Conservation (phyloP, 2,113 vertebrate genomes). For the Nannobrachium achirus region DNA sequence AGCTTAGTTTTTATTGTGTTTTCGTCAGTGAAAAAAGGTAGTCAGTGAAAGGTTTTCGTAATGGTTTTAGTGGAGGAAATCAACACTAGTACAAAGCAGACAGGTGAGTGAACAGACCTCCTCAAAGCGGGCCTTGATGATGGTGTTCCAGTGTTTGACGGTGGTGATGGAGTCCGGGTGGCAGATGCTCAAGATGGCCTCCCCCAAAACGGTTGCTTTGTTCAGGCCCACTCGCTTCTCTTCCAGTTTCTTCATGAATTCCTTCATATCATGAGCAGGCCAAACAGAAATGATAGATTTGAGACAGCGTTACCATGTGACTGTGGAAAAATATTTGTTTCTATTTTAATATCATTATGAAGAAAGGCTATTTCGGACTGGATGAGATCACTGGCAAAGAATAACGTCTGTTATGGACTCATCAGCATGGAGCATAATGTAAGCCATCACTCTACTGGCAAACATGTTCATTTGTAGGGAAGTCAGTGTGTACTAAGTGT, state of each 20-base stretch:
- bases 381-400: slow-evolving; percentile 60
- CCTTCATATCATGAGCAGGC: slow-evolving; percentile 77
- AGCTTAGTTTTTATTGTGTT: no score
- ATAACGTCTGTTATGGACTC: slow-evolving; percentile 39
- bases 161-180: slow-evolving; percentile 98
- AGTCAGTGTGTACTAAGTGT: slow-evolving; percentile 14
- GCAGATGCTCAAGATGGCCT: slow-evolving; percentile 91
- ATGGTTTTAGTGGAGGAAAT: no score
- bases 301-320: slow-evolving; percentile 9
- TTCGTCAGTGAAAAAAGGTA: no score
- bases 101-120: slow-evolving; percentile 86
- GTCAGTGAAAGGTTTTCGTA: no score
- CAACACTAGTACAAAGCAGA: slow-evolving; percentile 9
- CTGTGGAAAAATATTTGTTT: slow-evolving; percentile 24
- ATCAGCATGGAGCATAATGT: slow-evolving; percentile 45
- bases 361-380: slow-evolving; percentile 34
- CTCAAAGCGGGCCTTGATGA: slow-evolving; percentile 97
- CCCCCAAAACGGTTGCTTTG: slow-evolving; percentile 92
- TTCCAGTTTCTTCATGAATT: slow-evolving; percentile 95
- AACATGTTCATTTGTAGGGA: slow-evolving; percentile 27
- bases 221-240: slow-evolving; percentile 89
- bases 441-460: slow-evolving; percentile 33
- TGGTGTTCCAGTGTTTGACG: slow-evolving; percentile 99
- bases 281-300: slow-evolving; percentile 52
- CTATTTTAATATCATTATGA: slow-evolving; percentile 21